Evolutionary conservation across 2,888 invertebrate genomes (phyloP).

Genomic region (Spicauda simplicius): DNA sequence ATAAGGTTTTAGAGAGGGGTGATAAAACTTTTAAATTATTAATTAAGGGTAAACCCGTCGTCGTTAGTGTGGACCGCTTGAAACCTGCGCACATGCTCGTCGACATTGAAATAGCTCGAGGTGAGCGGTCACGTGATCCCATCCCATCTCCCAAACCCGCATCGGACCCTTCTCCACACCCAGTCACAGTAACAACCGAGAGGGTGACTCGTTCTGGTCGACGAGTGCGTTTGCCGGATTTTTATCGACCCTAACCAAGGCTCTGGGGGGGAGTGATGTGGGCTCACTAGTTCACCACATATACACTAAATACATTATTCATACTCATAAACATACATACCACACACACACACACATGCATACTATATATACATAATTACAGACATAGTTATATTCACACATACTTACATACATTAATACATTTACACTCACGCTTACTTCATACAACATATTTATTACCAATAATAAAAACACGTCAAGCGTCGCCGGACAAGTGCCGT

Average conservation of each 20-base stretch:
- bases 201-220: constrained; percentile 11
- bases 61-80: constrained; percentile 12
- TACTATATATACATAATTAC: background rate
- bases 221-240: constrained; percentile 15
- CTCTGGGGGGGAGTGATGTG: constrained; percentile 30
- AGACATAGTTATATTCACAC: background rate
- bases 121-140: background rate
- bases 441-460: too few relatives aligned
- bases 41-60: constrained; percentile 31
- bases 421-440: too few relatives aligned
- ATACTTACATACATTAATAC: too few relatives aligned
- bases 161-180: background rate
- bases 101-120: constrained; percentile 14
- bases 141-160: background rate
- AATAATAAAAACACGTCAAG: too few relatives aligned
- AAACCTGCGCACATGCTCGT: constrained; percentile 21
- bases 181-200: background rate
- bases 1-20: constrained; percentile 34
- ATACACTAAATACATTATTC: background rate
- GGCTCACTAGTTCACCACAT: constrained; percentile 12
- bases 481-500: too few relatives aligned
- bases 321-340: background rate
- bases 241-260: constrained; percentile 23
- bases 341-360: background rate
- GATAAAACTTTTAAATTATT: constrained; percentile 35